Conservation (phyloP, 2,888 invertebrate genomes). For the Xiphydria camelus region DNA sequence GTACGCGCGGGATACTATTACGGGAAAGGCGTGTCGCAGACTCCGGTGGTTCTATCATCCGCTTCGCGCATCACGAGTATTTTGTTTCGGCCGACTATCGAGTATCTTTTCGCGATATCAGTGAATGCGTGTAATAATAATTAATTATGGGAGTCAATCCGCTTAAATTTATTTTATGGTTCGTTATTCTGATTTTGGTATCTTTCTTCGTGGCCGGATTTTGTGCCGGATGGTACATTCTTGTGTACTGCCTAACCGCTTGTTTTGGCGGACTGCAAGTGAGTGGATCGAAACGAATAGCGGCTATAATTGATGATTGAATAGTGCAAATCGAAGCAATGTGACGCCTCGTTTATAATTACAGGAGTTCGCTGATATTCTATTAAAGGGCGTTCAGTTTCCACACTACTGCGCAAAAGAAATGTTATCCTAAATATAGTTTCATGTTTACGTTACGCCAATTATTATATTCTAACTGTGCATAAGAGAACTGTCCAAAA, state of each 20-base stretch:
- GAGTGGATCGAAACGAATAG: slow-evolving; percentile 56
- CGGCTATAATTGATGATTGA: too few species aligned
- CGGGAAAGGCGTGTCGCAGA: too few species aligned
- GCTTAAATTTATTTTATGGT: slow-evolving; percentile 71
- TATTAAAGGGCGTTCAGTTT: slow-evolving; percentile 71
- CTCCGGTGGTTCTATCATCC: too few species aligned
- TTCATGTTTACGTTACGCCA: too few species aligned
- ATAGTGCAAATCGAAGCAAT: too few species aligned
- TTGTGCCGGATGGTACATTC: slow-evolving; percentile 71
- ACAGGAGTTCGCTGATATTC: slow-evolving; percentile 70
- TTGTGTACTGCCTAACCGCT: slow-evolving; percentile 69
- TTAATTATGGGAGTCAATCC: slow-evolving; percentile 59
- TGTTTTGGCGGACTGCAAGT: slow-evolving; percentile 72
- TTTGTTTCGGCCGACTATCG: too few species aligned
- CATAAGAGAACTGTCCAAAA: too few species aligned
- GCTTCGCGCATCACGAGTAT: too few species aligned
- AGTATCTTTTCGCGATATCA: too few species aligned
- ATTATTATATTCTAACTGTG: too few species aligned
- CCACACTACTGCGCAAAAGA: slow-evolving; percentile 72
- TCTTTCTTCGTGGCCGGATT: slow-evolving; percentile 70
- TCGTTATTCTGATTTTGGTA: slow-evolving; percentile 70
- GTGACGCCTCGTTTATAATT: too few species aligned
- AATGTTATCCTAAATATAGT: slow-evolving; percentile 63
- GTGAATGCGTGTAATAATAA: neutral
- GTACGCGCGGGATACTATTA: too few species aligned